Percentiles rank a stretch among this genome's conserved stretches.
phyloP scores from a whole-genome alignment of 2,113 vertebrate genomes.

The Elaphurus davidianus region DNA sequence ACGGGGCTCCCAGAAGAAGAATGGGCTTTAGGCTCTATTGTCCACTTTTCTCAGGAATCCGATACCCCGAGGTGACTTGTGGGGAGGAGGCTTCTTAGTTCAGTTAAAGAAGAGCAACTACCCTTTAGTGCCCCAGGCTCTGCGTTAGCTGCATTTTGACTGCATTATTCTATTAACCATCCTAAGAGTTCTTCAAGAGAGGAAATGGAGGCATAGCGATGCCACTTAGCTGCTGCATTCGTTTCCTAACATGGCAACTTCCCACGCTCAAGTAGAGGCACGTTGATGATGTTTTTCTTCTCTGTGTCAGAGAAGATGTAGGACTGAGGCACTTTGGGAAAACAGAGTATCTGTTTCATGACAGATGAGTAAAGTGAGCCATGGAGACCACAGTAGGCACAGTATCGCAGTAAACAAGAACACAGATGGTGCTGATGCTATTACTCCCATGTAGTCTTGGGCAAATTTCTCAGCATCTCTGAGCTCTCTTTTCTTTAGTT shows the following conservation, averaged over 20 bases:
- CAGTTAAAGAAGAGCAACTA: not conserved
- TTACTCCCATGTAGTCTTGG: not conserved
- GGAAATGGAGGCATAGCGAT: not conserved
- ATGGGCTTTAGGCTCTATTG: no score
- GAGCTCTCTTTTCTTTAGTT: not conserved
- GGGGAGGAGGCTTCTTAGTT: not conserved
- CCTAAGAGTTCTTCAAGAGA: not conserved
- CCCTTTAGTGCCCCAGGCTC: not conserved
- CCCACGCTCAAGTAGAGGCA: not conserved
- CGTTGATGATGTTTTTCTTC: not conserved
- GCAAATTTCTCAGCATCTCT: not conserved
- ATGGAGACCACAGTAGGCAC: not conserved
- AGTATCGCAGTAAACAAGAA: not conserved
- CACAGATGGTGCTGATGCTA: not conserved
- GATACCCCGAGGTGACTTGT: not conserved
- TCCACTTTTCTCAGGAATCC: not conserved
- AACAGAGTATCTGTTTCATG: not conserved
- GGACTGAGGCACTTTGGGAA: not conserved
- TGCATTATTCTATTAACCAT: not conserved
- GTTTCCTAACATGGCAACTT: not conserved
- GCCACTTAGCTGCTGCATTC: not conserved
- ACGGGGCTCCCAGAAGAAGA: not conserved
- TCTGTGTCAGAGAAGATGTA: not conserved
- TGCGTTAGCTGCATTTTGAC: not conserved
- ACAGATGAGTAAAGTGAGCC: not conserved